Percentiles rank a stretch among this genome's conserved stretches.
Conservation (phyloP, 2,113 vertebrate genomes). For the Misgurnus mizolepis region DNA sequence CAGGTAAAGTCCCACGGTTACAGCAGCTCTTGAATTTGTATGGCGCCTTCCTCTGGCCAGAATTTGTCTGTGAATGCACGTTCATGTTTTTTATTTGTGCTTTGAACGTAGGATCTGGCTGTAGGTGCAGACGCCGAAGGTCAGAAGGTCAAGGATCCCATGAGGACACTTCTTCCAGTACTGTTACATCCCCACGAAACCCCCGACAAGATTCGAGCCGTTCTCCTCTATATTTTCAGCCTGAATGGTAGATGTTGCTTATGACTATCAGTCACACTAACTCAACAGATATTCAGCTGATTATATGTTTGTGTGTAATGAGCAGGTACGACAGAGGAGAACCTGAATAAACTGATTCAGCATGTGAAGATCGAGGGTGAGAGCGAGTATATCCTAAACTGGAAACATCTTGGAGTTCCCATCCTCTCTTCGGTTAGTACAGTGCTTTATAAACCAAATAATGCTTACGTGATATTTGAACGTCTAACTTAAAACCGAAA, state of each 20-base stretch:
- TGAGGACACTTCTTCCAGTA: constrained; percentile 94
- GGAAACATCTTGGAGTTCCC: constrained; percentile 90
- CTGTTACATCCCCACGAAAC: constrained; percentile 82
- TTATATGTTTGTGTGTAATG: constrained; percentile 42
- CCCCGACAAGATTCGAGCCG: constrained; percentile 92
- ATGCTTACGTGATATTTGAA: too few species aligned
- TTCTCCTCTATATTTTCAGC: constrained; percentile 96
- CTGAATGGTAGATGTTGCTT: constrained; percentile 79
- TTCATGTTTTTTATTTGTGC: not conserved
- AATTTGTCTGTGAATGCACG: not conserved
- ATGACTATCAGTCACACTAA: too few species aligned
- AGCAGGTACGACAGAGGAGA: constrained; percentile 94
- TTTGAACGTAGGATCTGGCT: constrained; percentile 85
- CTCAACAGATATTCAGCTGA: too few species aligned
- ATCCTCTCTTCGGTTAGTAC: constrained; percentile 78
- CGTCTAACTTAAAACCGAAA: too few species aligned
- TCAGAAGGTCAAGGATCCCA: constrained; percentile 89
- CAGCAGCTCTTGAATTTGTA: too few species aligned
- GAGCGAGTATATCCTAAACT: constrained; percentile 91
- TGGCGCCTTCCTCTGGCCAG: not conserved
- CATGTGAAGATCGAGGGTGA: constrained; percentile 90
- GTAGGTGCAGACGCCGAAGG: constrained; percentile 89
- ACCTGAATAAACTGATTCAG: constrained; percentile 93
- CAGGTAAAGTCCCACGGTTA: constrained; percentile 77
- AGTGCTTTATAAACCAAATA: too few species aligned